These are phyloP conservation scores for Heteromormyrus szaboi DNA, from an alignment of 2,797 vertebrate species.

Conservation along the genomic window DNA sequence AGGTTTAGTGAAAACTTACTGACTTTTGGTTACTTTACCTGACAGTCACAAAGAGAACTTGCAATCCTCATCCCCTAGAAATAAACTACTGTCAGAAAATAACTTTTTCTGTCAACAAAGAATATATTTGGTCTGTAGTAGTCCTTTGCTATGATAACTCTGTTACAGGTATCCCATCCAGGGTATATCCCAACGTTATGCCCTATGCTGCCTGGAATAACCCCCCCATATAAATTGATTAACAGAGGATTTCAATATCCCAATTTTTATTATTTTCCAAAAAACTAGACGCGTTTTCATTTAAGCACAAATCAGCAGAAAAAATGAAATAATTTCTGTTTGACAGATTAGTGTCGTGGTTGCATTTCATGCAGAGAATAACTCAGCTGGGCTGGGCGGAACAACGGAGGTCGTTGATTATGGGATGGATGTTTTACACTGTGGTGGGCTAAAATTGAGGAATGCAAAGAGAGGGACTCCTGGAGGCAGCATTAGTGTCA, in stretches of 20 bases:
- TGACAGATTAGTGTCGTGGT: not conserved
- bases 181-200: not conserved
- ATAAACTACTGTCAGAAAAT: not conserved
- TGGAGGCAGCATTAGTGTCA: conserved; percentile 25
- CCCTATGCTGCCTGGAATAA: not conserved
- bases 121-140: not conserved
- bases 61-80: not conserved
- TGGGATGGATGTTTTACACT: not conserved
- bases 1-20: not conserved
- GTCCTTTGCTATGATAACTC: not conserved
- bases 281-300: not conserved
- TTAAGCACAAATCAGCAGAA: not conserved
- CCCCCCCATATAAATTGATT: not conserved
- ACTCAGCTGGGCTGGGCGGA: not conserved
- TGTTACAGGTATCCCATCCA: not conserved
- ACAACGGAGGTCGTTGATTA: not conserved
- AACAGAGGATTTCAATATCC: not conserved
- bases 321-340: not conserved
- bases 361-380: not conserved
- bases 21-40: not conserved
- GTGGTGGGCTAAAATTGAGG: not conserved
- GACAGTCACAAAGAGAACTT: not conserved
- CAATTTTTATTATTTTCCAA: not conserved
- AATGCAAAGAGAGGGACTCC: conserved; percentile 4
- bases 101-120: not conserved